These are phyloP conservation scores for Cheilosia scutellata DNA, from an alignment of 2,888 invertebrate species.

Conservation along the genomic window DNA sequence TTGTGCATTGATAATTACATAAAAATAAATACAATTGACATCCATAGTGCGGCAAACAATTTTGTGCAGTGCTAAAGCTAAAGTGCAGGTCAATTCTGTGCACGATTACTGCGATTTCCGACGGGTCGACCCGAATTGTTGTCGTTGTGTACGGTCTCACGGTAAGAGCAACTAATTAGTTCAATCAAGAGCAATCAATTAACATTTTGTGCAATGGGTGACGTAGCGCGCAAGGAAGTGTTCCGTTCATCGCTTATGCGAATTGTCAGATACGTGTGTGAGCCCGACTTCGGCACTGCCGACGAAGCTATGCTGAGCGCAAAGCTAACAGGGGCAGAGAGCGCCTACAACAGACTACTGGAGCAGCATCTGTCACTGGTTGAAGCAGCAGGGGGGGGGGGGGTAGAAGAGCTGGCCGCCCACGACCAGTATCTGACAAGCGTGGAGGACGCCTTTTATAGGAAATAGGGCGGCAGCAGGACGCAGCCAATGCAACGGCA, in stretches of 20 bases:
- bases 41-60: no score
- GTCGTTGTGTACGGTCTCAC: not conserved
- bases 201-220: conserved; percentile 1
- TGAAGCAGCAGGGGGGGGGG: not conserved
- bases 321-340: not conserved
- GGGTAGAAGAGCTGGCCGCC: not conserved
- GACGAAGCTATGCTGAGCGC: not conserved
- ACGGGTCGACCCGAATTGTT: conserved; percentile 11
- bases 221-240: conserved; percentile 4
- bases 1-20: no score
- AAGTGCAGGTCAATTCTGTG: conserved; percentile 3
- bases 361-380: not conserved
- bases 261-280: not conserved
- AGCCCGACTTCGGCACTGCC: not conserved
- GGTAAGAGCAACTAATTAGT: not conserved
- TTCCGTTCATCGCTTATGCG: conserved; percentile 5
- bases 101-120: not conserved
- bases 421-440: not conserved
- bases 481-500: no score
- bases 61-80: no score
- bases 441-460: no score
- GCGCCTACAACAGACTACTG: not conserved
- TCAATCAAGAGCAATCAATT: no score
- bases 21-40: no score
- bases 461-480: no score